Evolutionary conservation across 35 echinoderm and acorn worm genomes (phyloP).

Genomic region (Patiria miniata): DNA sequence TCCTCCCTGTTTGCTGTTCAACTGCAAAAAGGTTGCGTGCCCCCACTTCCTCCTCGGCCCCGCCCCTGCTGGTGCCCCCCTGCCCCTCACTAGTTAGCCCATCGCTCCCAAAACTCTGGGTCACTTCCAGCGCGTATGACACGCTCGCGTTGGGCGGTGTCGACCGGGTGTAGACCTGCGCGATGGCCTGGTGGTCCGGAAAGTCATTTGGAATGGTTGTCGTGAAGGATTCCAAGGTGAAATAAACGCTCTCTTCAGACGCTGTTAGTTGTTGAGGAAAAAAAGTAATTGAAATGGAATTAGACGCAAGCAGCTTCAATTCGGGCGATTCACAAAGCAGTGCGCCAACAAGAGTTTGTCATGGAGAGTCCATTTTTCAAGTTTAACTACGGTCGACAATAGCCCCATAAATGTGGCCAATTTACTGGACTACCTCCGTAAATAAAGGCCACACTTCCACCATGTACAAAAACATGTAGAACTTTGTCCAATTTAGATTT

Average conservation of each 20-base stretch:
- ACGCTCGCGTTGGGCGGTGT: not conserved
- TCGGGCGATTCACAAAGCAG: too few relatives aligned
- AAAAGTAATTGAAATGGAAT: too few relatives aligned
- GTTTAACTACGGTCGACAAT: too few relatives aligned
- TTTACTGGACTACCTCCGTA: too few relatives aligned
- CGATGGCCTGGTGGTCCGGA: not conserved
- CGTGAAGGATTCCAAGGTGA: conserved; percentile 2
- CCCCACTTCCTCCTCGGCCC: not conserved
- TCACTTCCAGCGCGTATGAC: not conserved
- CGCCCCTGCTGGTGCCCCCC: too few relatives aligned
- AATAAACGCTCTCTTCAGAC: not conserved
- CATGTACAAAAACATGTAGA: too few relatives aligned
- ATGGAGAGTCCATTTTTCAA: too few relatives aligned
- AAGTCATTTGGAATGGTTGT: not conserved
- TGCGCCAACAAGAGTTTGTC: too few relatives aligned
- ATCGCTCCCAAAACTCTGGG: not conserved
- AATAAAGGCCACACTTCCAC: too few relatives aligned
- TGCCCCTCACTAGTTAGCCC: not conserved
- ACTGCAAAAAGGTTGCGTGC: not conserved
- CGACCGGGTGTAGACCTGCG: not conserved
- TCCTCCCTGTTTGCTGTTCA: not conserved
- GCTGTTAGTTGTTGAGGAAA: not conserved
- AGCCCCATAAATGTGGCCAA: too few relatives aligned
- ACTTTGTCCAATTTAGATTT: too few relatives aligned
- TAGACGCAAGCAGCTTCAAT: too few relatives aligned